These are phyloP conservation scores for Oreochromis niloticus DNA, from an alignment of 2,113 vertebrate genomes.

Conservation along the genomic window DNA sequence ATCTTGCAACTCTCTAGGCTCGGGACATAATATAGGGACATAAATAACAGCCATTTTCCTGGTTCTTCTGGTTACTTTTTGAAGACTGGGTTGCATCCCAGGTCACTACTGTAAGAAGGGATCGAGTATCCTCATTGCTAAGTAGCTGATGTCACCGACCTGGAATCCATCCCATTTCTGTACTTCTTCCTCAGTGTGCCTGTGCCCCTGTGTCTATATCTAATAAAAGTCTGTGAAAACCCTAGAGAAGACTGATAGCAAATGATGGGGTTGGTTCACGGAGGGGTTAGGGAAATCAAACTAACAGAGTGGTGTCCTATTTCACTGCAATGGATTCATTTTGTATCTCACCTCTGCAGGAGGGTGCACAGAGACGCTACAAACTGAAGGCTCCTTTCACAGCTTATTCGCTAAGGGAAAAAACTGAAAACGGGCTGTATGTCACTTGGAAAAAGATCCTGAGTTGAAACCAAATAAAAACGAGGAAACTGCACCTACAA, in stretches of 20 bases:
- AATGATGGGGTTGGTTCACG: constrained; percentile 10
- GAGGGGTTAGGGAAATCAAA: constrained; percentile 22
- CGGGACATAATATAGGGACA: not conserved
- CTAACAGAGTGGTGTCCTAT: constrained; percentile 20
- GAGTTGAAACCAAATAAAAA: not conserved
- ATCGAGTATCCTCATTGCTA: constrained; percentile 30
- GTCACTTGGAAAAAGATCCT: not conserved
- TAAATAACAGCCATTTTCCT: not conserved
- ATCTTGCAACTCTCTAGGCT: not conserved
- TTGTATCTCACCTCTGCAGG: constrained; percentile 8
- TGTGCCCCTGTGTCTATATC: constrained; percentile 5
- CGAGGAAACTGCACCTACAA: not conserved
- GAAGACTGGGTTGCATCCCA: constrained; percentile 12
- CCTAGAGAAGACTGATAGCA: not conserved
- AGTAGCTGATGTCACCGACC: constrained; percentile 48
- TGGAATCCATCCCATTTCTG: constrained; percentile 40
- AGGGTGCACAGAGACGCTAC: not conserved
- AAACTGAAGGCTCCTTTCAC: not conserved
- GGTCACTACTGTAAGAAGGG: constrained; percentile 42
- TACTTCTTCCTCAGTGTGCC: not conserved
- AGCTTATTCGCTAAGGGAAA: not conserved
- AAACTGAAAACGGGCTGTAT: not conserved
- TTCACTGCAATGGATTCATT: constrained; percentile 32
- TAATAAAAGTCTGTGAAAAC: constrained; percentile 24
- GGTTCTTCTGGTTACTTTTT: not conserved